These are phyloP conservation scores for Anthoscopus minutus DNA, from an alignment of 2,113 vertebrate genomes.

Conservation along the genomic window DNA sequence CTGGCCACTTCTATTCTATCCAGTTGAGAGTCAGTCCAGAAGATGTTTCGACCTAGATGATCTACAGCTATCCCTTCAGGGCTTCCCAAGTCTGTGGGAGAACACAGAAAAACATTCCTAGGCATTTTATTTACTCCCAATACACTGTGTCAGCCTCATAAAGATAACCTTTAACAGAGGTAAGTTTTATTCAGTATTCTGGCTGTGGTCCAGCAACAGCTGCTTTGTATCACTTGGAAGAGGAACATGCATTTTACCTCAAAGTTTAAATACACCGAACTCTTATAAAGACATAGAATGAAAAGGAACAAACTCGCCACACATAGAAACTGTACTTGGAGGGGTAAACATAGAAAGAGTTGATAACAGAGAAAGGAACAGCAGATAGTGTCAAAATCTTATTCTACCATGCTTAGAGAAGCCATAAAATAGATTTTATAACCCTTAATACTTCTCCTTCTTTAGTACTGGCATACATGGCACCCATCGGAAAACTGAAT, in stretches of 20 bases:
- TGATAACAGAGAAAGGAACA: not conserved
- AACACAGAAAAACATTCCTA: not conserved
- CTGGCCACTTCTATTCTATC: slow-evolving; percentile 87
- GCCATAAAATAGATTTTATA: not conserved
- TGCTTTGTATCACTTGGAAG: not conserved
- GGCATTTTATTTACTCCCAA: not conserved
- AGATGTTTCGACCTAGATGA: slow-evolving; percentile 84
- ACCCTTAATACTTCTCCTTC: not conserved
- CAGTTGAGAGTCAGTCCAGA: slow-evolving; percentile 89
- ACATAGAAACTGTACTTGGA: not conserved
- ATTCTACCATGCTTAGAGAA: not conserved
- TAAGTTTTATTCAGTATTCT: not conserved
- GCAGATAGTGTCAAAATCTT: not conserved
- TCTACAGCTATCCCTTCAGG: slow-evolving; percentile 91
- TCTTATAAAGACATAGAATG: not conserved
- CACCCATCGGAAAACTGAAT: not conserved
- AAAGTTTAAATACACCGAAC: not conserved
- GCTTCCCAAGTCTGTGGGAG: slow-evolving; percentile 77
- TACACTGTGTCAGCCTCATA: not conserved
- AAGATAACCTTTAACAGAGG: not conserved
- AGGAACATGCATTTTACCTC: not conserved
- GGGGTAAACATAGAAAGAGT: not conserved
- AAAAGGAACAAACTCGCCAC: not conserved
- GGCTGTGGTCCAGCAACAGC: not conserved
- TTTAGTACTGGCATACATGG: not conserved